Percentiles rank a stretch among this genome's conserved stretches.
Conservation (phyloP, 2,797 vertebrate genomes). For the Thunnus albacares region DNA sequence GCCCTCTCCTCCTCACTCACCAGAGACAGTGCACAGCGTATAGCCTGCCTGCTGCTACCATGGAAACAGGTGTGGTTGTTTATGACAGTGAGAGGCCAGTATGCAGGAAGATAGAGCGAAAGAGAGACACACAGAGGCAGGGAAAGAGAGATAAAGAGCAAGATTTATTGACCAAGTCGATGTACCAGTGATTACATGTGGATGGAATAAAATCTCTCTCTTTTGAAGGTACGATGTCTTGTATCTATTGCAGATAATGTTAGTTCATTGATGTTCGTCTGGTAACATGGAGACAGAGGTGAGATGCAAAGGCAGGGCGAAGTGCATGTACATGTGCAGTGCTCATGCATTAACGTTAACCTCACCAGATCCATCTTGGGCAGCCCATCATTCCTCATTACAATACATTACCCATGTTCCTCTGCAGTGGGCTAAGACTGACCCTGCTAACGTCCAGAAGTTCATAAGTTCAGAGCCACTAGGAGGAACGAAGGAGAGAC, state of each 20-base stretch:
- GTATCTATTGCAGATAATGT: slow-evolving; percentile 60
- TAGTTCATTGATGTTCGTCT: slow-evolving; percentile 70
- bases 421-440: slow-evolving; percentile 54
- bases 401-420: slow-evolving; percentile 52
- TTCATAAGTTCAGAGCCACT: slow-evolving; percentile 80
- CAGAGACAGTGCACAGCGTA: slow-evolving; percentile 81
- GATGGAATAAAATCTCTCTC: slow-evolving; percentile 74
- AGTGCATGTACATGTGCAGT: slow-evolving; percentile 70
- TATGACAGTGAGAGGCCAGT: slow-evolving; percentile 84
- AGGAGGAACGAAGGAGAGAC: slow-evolving; percentile 43
- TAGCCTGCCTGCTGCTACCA: slow-evolving; percentile 85
- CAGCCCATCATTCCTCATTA: slow-evolving; percentile 53
- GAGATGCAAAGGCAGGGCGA: slow-evolving; percentile 58
- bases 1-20: slow-evolving; percentile 78
- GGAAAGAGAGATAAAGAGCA: slow-evolving; percentile 67
- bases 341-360: slow-evolving; percentile 48
- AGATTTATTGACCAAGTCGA: slow-evolving; percentile 76
- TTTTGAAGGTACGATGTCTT: slow-evolving; percentile 75
- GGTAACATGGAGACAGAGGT: slow-evolving; percentile 57
- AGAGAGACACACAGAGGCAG: slow-evolving; percentile 67
- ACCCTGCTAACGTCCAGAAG: slow-evolving; percentile 71
- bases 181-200: slow-evolving; percentile 74
- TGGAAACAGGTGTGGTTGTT: slow-evolving; percentile 90
- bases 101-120: slow-evolving; percentile 74
- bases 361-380: slow-evolving; percentile 51